Conservation (phyloP, 2,113 vertebrate species). For the Amia ocellicauda region DNA sequence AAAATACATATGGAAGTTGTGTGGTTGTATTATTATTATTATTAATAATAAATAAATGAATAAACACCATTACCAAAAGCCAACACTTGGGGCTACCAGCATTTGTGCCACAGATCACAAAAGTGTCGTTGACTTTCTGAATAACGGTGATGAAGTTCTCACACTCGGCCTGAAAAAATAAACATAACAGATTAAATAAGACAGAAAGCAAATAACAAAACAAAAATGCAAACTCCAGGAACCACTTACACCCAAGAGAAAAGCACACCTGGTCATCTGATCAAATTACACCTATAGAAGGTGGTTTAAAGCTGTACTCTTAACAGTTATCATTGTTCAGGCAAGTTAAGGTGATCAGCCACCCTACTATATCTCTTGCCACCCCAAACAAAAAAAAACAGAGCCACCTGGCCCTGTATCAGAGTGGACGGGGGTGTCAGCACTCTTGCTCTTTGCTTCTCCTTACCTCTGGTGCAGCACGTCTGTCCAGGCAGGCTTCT, state of each 20-base stretch:
- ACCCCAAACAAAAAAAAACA: too few relatives aligned
- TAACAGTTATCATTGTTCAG: too few relatives aligned
- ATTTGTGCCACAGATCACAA: slow-evolving; percentile 71
- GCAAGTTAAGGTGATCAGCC: too few relatives aligned
- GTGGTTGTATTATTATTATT: not conserved
- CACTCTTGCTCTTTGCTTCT: too few relatives aligned
- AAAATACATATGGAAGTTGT: too few relatives aligned
- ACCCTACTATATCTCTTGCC: too few relatives aligned
- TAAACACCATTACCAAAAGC: slow-evolving; percentile 70
- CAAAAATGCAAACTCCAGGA: slow-evolving; percentile 27
- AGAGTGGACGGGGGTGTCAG: too few relatives aligned
- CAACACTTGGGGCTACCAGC: slow-evolving; percentile 72
- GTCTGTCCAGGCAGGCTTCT: slow-evolving; percentile 56
- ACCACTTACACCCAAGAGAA: slow-evolving; percentile 31
- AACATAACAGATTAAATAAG: too few relatives aligned
- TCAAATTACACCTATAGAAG: slow-evolving; percentile 15
- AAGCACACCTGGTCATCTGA: not conserved
- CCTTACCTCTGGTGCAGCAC: slow-evolving; percentile 53
- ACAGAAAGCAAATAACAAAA: not conserved
- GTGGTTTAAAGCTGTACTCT: too few relatives aligned
- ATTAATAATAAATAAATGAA: too few relatives aligned
- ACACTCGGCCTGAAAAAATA: slow-evolving; percentile 59
- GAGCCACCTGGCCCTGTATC: too few relatives aligned
- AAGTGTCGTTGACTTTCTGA: slow-evolving; percentile 64
- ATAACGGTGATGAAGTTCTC: slow-evolving; percentile 76